phyloP scores from a whole-genome alignment of 2,888 invertebrate genomes.

The Drosophila robusta region DNA sequence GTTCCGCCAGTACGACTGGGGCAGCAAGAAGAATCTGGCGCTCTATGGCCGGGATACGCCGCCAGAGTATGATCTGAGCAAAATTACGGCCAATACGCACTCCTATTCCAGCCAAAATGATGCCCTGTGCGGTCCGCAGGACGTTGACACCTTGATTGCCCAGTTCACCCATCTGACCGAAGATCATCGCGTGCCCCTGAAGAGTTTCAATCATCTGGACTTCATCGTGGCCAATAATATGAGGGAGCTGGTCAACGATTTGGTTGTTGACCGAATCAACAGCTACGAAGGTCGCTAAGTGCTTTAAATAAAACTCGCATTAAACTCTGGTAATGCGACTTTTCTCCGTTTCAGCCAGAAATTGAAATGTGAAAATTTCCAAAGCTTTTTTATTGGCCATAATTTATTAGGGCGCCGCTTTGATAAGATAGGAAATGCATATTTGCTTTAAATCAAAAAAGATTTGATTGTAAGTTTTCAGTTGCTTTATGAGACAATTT shows the following conservation, averaged over 20 bases:
- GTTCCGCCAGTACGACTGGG: constrained; percentile 82
- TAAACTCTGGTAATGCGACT: neutral
- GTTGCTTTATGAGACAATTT: neutral
- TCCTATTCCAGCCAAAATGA: constrained; percentile 80
- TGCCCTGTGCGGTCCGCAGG: constrained; percentile 73
- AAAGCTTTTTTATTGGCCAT: neutral
- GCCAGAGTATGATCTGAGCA: constrained; percentile 77
- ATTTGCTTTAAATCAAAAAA: neutral
- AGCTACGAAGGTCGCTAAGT: constrained; percentile 44
- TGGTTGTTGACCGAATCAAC: constrained; percentile 63
- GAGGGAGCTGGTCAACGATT: constrained; percentile 74
- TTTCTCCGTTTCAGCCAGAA: neutral
- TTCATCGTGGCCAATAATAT: constrained; percentile 78
- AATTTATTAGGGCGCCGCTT: neutral
- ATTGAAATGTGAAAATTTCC: neutral
- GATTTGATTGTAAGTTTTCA: constrained; percentile 16
- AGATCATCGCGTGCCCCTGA: constrained; percentile 75
- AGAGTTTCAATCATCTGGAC: constrained; percentile 82
- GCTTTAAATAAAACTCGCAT: constrained; percentile 16
- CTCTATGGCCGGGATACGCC: constrained; percentile 71
- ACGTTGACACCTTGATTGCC: constrained; percentile 72
- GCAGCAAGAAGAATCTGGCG: constrained; percentile 64
- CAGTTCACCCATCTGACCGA: constrained; percentile 60
- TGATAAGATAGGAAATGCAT: constrained; percentile 27
- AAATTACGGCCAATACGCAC: constrained; percentile 74